Evolutionary conservation across 2,113 vertebrate genomes (phyloP), one percentile per base, ranked within the genome.

Genomic region (Ancistrus triradiatus): DNA sequence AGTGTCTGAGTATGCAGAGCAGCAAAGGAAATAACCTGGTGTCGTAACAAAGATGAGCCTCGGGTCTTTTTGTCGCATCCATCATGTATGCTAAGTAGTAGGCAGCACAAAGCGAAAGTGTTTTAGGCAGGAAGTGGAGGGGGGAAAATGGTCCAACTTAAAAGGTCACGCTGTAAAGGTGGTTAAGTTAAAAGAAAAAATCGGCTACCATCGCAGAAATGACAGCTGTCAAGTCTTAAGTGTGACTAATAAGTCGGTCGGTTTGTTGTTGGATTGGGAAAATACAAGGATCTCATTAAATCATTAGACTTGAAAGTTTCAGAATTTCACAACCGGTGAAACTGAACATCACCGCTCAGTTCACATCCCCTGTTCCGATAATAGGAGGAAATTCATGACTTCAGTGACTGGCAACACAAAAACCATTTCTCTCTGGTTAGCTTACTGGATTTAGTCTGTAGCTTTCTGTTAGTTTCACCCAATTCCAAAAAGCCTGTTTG

Each of bases 71-170:
- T 48, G 28, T 58, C 59, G 28, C 46, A 48, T 42, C 44, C 18
- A 18, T 48, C 53, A 27, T 56, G 56, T 43, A 33, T 35, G 38
- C 58, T 63, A 58, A 40, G 38, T 56, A 57, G 52, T 14, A 27
- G 63, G 63, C 44, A 64, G 50, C 69, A 43, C 66, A 67, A 38
- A 43, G 46, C 46, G 40, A 48, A 73, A 51, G 24, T 21, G 33
- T 51, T 43, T 48, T 46, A 21, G 74, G 38, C 76, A 80, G 78
- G 76, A 80, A 66, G 76, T 66, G 46, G 43, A 65, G 43, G 56
- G 65, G 43, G 38, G 55, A 47, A 43, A 56, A n/a, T n/a, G 47
- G 67, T 55, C 43, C 65, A 57, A 6, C 68, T 57, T 42, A 14
- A 70, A 72, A 76, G 60, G 63, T 63, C 69, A 47, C 58, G 47